Conservation (phyloP, 2,888 invertebrate species). For the Diarsia rubi region DNA sequence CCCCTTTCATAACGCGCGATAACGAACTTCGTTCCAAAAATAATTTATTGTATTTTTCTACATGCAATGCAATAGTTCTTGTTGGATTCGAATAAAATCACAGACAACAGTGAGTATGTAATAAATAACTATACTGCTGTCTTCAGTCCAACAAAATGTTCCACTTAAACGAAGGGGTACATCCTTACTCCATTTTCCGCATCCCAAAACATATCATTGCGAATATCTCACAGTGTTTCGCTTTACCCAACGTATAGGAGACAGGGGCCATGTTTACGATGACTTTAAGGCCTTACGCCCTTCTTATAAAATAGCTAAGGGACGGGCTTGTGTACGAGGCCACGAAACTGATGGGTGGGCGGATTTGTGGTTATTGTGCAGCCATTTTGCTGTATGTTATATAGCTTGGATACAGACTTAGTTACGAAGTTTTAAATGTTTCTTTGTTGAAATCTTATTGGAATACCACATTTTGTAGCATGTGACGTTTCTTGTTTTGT, state of each 20-base stretch:
- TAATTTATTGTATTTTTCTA: no score
- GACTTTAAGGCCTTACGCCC: conserved; percentile 48
- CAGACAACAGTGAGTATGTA: neutral
- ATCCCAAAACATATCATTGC: conserved; percentile 36
- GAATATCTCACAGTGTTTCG: conserved; percentile 40
- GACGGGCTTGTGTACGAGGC: conserved; percentile 21
- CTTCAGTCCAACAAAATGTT: conserved; percentile 12
- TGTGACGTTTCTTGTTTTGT: neutral
- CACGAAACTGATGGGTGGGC: conserved; percentile 45
- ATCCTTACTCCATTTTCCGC: conserved; percentile 19
- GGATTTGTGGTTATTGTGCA: conserved; percentile 45
- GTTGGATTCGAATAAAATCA: neutral
- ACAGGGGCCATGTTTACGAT: conserved; percentile 71
- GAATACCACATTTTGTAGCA: neutral
- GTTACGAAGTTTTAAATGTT: neutral
- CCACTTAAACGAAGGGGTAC: neutral
- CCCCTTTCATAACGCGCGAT: no score
- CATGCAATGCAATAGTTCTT: neutral
- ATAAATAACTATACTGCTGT: conserved; percentile 5
- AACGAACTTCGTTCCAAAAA: no score
- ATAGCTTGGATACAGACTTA: neutral
- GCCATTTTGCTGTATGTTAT: conserved; percentile 1
- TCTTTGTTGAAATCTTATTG: neutral
- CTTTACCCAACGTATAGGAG: conserved; percentile 44
- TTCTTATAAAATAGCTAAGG: conserved; percentile 57